Conservation (phyloP, 2,888 invertebrate species). For the Crocallis elinguaria region DNA sequence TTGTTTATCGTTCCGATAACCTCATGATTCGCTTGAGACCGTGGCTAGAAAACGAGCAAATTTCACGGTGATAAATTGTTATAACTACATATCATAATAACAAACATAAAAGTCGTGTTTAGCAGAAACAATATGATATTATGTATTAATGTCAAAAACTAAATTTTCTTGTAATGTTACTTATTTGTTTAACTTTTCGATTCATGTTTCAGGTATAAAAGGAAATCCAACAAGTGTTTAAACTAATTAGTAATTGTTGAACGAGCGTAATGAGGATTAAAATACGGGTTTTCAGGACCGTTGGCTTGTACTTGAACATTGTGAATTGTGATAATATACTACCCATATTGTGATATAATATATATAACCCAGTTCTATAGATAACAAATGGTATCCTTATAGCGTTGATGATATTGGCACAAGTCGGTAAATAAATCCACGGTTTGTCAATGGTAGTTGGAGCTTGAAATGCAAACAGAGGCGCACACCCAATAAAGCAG, state of each 20-base stretch:
- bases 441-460: conserved; percentile 44
- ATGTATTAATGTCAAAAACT: neutral
- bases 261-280: conserved; percentile 7
- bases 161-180: neutral
- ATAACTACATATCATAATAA: neutral
- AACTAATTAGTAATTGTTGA: conserved; percentile 25
- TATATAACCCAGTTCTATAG: conserved; percentile 7
- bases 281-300: conserved; percentile 11
- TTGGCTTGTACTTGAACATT: conserved; percentile 9
- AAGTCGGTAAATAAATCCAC: conserved; percentile 49
- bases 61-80: conserved; percentile 24
- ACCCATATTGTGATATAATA: too few relatives aligned
- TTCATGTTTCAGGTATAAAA: conserved; percentile 16
- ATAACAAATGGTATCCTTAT: conserved; percentile 11
- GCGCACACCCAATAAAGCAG: conserved; percentile 71
- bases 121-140: neutral
- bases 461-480: conserved; percentile 53
- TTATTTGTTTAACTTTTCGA: conserved; percentile 1
- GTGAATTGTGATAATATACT: too few relatives aligned
- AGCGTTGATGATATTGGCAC: conserved; percentile 9
- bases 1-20: conserved; percentile 30
- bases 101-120: neutral
- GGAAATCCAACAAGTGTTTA: conserved; percentile 24
- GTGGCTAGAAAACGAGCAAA: conserved; percentile 11
- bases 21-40: conserved; percentile 21